Evolutionary conservation across 2,797 vertebrate genomes (phyloP), one percentile per base, ranked within the genome.

Genomic region (Acanthurus leucopareius): DNA sequence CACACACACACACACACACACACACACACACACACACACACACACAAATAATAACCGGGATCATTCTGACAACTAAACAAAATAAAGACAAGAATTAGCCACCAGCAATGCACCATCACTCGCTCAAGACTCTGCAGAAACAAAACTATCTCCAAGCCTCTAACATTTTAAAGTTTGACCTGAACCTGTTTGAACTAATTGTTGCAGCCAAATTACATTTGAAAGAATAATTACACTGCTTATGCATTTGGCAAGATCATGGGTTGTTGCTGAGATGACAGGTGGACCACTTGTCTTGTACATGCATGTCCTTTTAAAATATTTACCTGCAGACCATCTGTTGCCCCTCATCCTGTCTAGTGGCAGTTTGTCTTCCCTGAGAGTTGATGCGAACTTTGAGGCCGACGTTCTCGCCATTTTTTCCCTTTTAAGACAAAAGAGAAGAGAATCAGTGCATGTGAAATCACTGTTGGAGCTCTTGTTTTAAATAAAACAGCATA

Each of bases 241-340:
- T 54, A 9, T 74, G 38, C 40, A 56, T 59, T 60, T 57, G 22
- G 45, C 40, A 69, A 35, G 10, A 58, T 64, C 4, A 14, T 56
- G 14, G 10, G 16, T 25, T 79, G 75, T 54, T 56, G 58, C 15
- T 22, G 16, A 63, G 53, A 32, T 14, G 3, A 53, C 62, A 69
- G 11, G 25, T 28, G 49, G 72, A 73, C 54, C 17, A 54, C n/a
- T 35, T 42, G n/a, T 45, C 42, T 28, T 35, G 32, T 35, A 61
- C 51, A 40, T 58, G 19, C 69, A 59, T 16, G 47, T 75, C 20
- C 65, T 54, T 2, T 48, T 76, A 38, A 20, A 64, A 76, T 76
- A 90, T 83, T 80, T 83, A 93, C 92, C 92, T 90, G 82, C 63
- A 63, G 75, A 65, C 52, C 72, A 71, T 61, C 51, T 42, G 82